Conservation (phyloP, 2,113 vertebrate species). For the Otis tarda region DNA sequence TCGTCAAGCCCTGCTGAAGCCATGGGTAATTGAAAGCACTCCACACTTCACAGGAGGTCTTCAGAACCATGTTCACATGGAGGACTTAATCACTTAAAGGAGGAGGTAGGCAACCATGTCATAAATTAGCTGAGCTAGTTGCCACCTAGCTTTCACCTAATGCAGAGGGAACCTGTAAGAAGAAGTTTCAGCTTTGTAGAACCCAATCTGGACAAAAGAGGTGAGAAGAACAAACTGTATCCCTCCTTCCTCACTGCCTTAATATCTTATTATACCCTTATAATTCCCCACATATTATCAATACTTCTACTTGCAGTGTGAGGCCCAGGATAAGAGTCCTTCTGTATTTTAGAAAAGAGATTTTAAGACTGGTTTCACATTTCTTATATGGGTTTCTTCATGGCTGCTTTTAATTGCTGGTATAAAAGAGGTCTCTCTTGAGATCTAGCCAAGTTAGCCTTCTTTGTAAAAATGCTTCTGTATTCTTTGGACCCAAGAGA, state of each 20-base stretch:
- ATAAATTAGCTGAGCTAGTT: background rate
- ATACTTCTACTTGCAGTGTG: background rate
- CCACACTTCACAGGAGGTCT: background rate
- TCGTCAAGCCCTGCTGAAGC: background rate
- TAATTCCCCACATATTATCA: background rate
- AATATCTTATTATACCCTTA: background rate
- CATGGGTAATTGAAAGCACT: background rate
- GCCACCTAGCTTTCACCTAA: background rate
- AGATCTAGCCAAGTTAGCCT: background rate
- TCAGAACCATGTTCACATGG: background rate
- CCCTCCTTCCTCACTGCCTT: background rate
- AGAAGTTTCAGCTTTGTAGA: background rate
- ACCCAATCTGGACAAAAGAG: background rate
- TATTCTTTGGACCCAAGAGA: background rate
- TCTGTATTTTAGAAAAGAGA: background rate
- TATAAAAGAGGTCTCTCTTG: background rate
- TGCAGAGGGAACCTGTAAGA: background rate
- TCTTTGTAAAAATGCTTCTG: background rate
- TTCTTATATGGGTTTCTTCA: background rate
- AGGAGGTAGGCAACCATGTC: background rate
- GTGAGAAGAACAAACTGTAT: background rate
- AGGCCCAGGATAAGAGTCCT: background rate
- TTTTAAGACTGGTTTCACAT: background rate
- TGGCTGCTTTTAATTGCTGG: background rate
- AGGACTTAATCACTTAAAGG: background rate